Evolutionary conservation across 2,888 invertebrate species (phyloP).

Genomic region (Agrilus mali): DNA sequence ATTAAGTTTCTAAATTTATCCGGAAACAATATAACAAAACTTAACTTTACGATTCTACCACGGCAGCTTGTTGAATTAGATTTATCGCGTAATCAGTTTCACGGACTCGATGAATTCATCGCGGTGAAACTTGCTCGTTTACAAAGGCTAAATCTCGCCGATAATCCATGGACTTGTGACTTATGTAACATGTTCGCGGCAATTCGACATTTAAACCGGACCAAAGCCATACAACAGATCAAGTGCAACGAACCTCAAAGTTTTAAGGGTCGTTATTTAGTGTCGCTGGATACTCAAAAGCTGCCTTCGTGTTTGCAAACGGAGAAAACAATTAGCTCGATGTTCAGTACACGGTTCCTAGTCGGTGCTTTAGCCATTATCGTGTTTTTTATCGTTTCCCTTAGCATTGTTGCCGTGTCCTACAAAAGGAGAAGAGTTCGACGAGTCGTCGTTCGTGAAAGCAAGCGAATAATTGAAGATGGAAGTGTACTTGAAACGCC

Average conservation of each 20-base stretch:
- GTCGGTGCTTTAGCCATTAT: no score
- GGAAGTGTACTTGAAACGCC: conserved; percentile 27
- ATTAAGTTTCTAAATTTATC: conserved; percentile 59
- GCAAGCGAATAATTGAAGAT: conserved; percentile 16
- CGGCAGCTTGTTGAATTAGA: conserved; percentile 51
- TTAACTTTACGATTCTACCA: conserved; percentile 45
- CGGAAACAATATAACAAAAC: conserved; percentile 50
- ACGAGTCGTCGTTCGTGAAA: conserved; percentile 23
- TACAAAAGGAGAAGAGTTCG: conserved; percentile 52
- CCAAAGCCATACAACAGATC: no score
- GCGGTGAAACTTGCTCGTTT: conserved; percentile 46
- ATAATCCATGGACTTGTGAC: conserved; percentile 58
- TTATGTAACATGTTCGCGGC: conserved; percentile 48
- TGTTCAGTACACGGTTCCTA: no score
- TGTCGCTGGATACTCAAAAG: no score
- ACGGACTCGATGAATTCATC: conserved; percentile 45
- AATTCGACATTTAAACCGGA: conserved; percentile 35
- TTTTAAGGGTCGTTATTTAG: no score
- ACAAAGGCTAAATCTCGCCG: conserved; percentile 40
- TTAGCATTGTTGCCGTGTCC: conserved; percentile 40
- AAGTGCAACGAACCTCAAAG: no score
- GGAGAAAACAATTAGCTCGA: no score
- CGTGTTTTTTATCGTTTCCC: conserved; percentile 35
- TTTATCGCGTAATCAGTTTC: conserved; percentile 59
- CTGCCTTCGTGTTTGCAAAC: no score